Conservation (phyloP, 2,797 vertebrate genomes). For the Cossypha dichroa region DNA sequence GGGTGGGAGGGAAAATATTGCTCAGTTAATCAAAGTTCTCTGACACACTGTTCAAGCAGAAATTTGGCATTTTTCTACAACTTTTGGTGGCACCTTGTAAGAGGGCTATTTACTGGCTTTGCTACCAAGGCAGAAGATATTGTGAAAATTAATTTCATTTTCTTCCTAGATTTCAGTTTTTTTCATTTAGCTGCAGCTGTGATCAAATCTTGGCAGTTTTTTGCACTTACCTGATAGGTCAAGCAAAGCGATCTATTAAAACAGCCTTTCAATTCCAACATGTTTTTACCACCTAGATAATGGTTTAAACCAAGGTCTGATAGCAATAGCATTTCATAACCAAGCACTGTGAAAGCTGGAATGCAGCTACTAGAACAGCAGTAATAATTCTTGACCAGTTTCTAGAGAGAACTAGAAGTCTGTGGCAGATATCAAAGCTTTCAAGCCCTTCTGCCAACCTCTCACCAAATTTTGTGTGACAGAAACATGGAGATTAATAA, state of each 20-base stretch:
- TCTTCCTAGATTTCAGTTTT: not conserved
- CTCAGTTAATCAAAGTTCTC: not conserved
- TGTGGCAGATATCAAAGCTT: not conserved
- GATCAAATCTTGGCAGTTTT: not conserved
- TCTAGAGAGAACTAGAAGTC: not conserved
- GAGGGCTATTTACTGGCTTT: not conserved
- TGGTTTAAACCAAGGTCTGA: not conserved
- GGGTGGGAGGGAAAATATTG: not conserved
- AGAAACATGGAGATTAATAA: not conserved
- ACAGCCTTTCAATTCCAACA: not conserved
- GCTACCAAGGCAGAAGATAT: not conserved
- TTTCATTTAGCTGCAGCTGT: not conserved
- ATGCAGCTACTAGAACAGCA: not conserved
- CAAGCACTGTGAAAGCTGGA: not conserved
- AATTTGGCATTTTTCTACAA: not conserved
- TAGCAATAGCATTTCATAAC: not conserved
- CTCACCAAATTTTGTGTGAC: not conserved
- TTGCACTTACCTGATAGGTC: not conserved
- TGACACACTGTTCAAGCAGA: not conserved
- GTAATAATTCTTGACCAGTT: not conserved
- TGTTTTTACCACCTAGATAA: not conserved
- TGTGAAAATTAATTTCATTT: not conserved
- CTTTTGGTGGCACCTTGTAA: rapidly evolving
- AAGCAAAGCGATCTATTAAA: not conserved
- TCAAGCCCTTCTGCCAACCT: not conserved